Conservation (phyloP, 1,140 invertebrate genomes). For the Coptotermes formosanus region DNA sequence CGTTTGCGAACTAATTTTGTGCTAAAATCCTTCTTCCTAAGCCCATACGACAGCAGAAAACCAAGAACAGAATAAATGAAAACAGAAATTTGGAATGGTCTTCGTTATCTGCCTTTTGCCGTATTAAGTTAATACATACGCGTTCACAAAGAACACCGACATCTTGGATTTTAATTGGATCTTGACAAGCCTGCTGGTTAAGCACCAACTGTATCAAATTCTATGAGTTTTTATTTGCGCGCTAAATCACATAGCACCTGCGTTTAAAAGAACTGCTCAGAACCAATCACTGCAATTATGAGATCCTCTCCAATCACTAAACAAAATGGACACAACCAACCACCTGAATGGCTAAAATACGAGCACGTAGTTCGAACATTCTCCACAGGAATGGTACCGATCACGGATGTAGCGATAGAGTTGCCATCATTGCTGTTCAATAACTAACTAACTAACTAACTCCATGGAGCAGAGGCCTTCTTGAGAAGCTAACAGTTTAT, state of each 20-base stretch:
- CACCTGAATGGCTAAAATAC: constrained; percentile 21
- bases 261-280: constrained; percentile 29
- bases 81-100: neutral
- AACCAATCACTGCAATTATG: constrained; percentile 35
- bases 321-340: constrained; percentile 34
- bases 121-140: constrained; percentile 45
- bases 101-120: too few species aligned
- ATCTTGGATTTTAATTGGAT: constrained; percentile 37
- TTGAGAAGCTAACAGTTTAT: too few species aligned
- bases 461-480: too few species aligned
- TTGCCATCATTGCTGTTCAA: too few species aligned
- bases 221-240: constrained; percentile 1
- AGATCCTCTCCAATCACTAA: constrained; percentile 33
- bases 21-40: too few species aligned
- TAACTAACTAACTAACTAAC: too few species aligned
- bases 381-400: neutral
- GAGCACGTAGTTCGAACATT: neutral
- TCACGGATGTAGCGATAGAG: neutral
- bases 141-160: constrained; percentile 53
- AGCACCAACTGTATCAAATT: neutral
- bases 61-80: too few species aligned
- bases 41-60: too few species aligned
- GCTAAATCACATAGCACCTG: constrained; percentile 31
- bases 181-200: neutral
- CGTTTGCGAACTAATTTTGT: too few species aligned